phyloP scores from a whole-genome alignment of 2,797 vertebrate genomes.

The Pseudocheirus occidentalis region DNA sequence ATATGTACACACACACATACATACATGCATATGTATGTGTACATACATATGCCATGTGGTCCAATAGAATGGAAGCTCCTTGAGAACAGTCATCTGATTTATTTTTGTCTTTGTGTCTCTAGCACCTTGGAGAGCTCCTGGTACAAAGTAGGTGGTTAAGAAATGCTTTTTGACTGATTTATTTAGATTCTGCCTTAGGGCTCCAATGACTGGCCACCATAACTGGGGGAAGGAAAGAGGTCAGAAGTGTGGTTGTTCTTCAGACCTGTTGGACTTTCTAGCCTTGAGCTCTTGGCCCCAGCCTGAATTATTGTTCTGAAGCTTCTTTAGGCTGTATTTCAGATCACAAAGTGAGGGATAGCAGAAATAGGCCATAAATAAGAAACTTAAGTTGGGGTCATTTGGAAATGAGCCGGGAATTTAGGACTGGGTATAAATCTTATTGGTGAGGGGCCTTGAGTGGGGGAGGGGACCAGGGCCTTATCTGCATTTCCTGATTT shows the following conservation, averaged over 20 bases:
- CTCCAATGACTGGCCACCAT: not conserved
- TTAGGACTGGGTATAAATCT: not conserved
- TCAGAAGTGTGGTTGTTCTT: conserved; percentile 47
- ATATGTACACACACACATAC: not conserved
- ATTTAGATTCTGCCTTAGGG: not conserved
- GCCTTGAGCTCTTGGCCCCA: conserved; percentile 55
- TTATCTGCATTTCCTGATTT: not conserved
- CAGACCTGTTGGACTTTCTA: conserved; percentile 25
- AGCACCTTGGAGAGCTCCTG: not conserved
- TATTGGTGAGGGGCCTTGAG: not conserved
- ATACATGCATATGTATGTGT: too few species aligned
- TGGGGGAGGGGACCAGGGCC: not conserved
- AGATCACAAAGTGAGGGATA: conserved; percentile 42
- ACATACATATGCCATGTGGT: not conserved
- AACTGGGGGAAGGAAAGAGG: conserved; percentile 24
- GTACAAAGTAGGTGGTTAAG: not conserved
- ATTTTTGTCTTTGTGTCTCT: not conserved
- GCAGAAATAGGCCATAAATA: conserved; percentile 34
- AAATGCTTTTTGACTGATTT: not conserved
- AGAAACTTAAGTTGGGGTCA: conserved; percentile 44
- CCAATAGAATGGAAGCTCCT: not conserved
- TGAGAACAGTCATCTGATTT: not conserved
- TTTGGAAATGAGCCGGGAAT: not conserved
- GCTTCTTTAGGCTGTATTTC: conserved; percentile 56
- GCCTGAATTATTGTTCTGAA: conserved; percentile 53